Evolutionary conservation across 2,797 vertebrate species (phyloP).

Genomic region (Staurois parvus): DNA sequence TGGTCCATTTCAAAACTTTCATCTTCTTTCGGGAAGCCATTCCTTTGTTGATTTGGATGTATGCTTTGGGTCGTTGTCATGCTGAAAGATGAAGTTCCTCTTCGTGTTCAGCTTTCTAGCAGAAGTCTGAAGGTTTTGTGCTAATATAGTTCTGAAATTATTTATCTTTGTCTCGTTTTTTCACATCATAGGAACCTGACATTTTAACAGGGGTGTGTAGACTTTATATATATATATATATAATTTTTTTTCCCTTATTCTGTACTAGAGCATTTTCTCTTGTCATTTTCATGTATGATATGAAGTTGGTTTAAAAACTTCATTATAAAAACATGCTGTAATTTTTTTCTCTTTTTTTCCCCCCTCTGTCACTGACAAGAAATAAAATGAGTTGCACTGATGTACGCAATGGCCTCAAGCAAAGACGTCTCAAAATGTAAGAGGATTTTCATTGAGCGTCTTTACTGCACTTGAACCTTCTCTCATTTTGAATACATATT

Average conservation of each 20-base stretch:
- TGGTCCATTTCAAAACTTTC: too few relatives aligned
- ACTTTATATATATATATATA: too few relatives aligned
- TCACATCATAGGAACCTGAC: too few relatives aligned
- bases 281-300: slow-evolving; percentile 20
- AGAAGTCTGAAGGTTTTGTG: too few relatives aligned
- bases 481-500: slow-evolving; percentile 41
- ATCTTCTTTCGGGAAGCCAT: too few relatives aligned
- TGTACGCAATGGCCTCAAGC: slow-evolving; percentile 53
- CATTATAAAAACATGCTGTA: slow-evolving; percentile 33
- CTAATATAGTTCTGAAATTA: too few relatives aligned
- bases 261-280: background rate
- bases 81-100: too few relatives aligned
- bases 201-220: too few relatives aligned
- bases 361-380: slow-evolving; percentile 37
- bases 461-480: slow-evolving; percentile 52
- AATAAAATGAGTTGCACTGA: slow-evolving; percentile 41
- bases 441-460: slow-evolving; percentile 42
- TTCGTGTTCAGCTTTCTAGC: too few relatives aligned
- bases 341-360: background rate
- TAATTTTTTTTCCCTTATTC: background rate
- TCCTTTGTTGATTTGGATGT: too few relatives aligned
- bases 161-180: too few relatives aligned
- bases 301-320: slow-evolving; percentile 26
- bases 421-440: slow-evolving; percentile 39
- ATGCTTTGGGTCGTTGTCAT: too few relatives aligned